Base-by-base conservation (phyloP, 2,797 vertebrate genomes). In the Tamandua tetradactyla region DNA sequence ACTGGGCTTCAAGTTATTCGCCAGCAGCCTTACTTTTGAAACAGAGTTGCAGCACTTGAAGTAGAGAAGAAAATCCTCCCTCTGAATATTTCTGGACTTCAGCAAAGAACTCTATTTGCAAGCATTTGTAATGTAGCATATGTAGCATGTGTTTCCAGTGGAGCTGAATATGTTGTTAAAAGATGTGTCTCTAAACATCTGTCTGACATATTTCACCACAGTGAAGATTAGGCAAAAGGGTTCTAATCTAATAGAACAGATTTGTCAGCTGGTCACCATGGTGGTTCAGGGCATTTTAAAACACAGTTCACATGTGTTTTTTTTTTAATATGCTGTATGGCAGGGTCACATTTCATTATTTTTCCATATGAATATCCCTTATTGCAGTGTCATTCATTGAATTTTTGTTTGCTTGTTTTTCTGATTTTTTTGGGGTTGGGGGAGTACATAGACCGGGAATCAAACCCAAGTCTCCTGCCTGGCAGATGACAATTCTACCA, bases 1-100 rank as follows among this genome's bases (percentile, higher is more conserved):
- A 66, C 71, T 7, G 66, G 95, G 83, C n/a, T 96, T 96, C 44
- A 76, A 0, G 96, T 75, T 96, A 82, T 95, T 96, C 8, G 0
- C 3, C 4, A 37, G 61, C 55, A 94, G 59, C 72, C 93, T 79
- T 61, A 44, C 69, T 95, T 90, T 87, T 83, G 90, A 93, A 88
- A 89, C 40, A 52, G 57, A 64, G 91, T 68, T 86, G 72, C 66
- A 79, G 2, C 0, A 0, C 62, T 84, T 10, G 85, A 94, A n/a
- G 44, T 20, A 0, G 42, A 75, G 32, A 6, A 49, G 87, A 59
- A 95, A 82, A 87, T 44, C 0, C 42, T 92, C 40, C 2, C 0
- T 27, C 0, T 1, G 64, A 76, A 64, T 49, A 74, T 83, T 47
- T 76, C 0, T 0, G 87, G 35, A 40, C 27, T 81, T 82, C 68